Evolutionary conservation across 2,113 vertebrate genomes (phyloP).

Genomic region (Desmodus rotundus): DNA sequence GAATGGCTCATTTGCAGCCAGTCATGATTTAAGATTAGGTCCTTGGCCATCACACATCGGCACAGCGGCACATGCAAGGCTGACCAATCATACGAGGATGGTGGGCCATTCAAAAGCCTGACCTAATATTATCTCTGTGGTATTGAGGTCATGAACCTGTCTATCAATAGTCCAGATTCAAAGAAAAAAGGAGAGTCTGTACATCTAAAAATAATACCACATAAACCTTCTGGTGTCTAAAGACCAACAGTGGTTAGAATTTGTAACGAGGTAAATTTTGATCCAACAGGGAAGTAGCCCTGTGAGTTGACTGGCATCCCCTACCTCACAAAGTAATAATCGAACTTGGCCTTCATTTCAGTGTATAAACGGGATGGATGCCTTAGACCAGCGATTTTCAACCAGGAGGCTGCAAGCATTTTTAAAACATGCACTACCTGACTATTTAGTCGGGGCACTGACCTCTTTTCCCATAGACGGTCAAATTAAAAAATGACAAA

Average conservation of each 20-base stretch:
- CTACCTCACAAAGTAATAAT: neutral
- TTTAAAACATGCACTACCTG: neutral
- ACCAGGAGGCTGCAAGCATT: neutral
- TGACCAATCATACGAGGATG: neutral
- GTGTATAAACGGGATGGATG: neutral
- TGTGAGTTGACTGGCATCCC: neutral
- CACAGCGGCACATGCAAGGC: neutral
- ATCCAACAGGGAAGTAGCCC: neutral
- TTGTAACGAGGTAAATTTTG: neutral
- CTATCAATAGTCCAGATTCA: neutral
- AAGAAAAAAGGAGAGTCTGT: neutral
- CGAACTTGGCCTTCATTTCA: neutral
- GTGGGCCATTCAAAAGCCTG: neutral
- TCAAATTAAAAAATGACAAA: neutral
- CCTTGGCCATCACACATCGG: neutral
- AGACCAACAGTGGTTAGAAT: neutral
- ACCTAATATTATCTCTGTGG: neutral
- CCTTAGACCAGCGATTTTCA: neutral
- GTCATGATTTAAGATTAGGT: constrained; percentile 56
- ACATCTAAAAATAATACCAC: neutral
- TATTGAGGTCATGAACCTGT: constrained; percentile 12
- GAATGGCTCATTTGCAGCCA: constrained; percentile 26
- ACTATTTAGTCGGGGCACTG: neutral
- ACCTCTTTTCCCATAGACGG: neutral
- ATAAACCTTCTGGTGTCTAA: neutral